Evolutionary conservation across 2,888 invertebrate species (phyloP).

Genomic region (Dyspetes luteomarginatus): DNA sequence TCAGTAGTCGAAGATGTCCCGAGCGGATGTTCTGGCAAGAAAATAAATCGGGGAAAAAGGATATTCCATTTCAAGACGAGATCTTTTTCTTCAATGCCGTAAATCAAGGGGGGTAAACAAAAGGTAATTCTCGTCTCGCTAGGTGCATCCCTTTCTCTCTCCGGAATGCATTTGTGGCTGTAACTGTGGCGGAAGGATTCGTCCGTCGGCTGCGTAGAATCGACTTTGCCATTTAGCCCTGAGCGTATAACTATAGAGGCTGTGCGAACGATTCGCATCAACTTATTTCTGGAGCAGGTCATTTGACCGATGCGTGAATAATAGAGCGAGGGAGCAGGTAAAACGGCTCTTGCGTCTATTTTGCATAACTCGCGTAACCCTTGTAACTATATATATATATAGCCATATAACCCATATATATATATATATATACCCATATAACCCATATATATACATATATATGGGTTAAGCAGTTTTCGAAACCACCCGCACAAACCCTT

Average conservation of each 20-base stretch:
- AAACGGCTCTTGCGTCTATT: constrained; percentile 70
- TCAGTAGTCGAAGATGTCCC: constrained; percentile 47
- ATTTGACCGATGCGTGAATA: constrained; percentile 10
- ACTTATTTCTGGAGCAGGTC: constrained; percentile 63
- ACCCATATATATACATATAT: no score
- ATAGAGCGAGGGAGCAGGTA: constrained; percentile 72
- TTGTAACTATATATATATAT: no score
- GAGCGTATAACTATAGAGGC: neutral
- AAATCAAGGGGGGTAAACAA: constrained; percentile 77
- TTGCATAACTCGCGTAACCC: constrained; percentile 79
- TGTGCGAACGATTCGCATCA: constrained; percentile 27
- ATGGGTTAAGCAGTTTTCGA: constrained; percentile 31
- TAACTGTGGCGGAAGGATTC: constrained; percentile 61
- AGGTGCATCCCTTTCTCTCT: constrained; percentile 60
- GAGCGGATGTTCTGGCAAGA: constrained; percentile 16
- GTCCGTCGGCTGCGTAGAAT: constrained; percentile 56
- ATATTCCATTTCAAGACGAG: constrained; percentile 27
- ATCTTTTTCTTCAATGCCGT: constrained; percentile 68
- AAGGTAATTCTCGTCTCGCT: constrained; percentile 58
- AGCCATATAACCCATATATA: no score
- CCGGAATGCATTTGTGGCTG: constrained; percentile 56
- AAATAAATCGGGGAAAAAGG: constrained; percentile 12
- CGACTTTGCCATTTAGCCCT: constrained; percentile 19
- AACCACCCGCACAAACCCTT: constrained; percentile 55
- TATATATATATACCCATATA: no score